A percentile compares a stretch with the other conserved stretches of the same genome.
Conservation (phyloP, 2,113 vertebrate genomes). For the Forbesichthys agassizii region DNA sequence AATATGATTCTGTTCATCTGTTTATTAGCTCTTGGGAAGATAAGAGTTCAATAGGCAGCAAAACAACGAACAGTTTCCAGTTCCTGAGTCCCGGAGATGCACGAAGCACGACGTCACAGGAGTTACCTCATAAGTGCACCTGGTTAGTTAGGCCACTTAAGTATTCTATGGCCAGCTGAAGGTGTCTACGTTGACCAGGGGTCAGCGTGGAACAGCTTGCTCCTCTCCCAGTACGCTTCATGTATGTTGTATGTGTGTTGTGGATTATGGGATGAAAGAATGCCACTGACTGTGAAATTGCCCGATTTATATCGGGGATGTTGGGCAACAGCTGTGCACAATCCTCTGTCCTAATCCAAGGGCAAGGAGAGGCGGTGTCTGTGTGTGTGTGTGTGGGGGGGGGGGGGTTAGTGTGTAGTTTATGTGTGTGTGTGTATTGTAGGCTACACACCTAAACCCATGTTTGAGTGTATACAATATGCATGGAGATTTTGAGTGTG, state of each 20-base stretch:
- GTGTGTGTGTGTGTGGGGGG: slow-evolving; percentile 24
- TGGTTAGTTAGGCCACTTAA: not conserved
- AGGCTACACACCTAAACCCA: too few relatives aligned
- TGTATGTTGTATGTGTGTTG: slow-evolving; percentile 67
- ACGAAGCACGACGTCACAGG: too few relatives aligned
- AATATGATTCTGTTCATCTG: too few relatives aligned
- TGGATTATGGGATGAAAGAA: slow-evolving; percentile 79
- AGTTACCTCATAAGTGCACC: not conserved
- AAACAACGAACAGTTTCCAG: not conserved
- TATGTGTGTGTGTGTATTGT: slow-evolving; percentile 21
- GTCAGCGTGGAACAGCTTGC: slow-evolving; percentile 55
- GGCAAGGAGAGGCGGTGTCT: slow-evolving; percentile 28
- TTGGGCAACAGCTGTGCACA: slow-evolving; percentile 76
- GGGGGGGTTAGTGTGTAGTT: slow-evolving; percentile 21
- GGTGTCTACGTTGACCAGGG: slow-evolving; percentile 42
- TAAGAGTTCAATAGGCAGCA: slow-evolving; percentile 8
- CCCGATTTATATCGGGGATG: slow-evolving; percentile 77
- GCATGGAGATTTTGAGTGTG: too few relatives aligned
- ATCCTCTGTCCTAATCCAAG: slow-evolving; percentile 72
- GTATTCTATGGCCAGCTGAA: slow-evolving; percentile 36
- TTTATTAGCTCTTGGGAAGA: too few relatives aligned
- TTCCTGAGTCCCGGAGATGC: too few relatives aligned
- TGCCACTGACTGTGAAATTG: slow-evolving; percentile 81
- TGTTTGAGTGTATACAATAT: too few relatives aligned
- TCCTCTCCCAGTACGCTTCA: slow-evolving; percentile 60